These are phyloP conservation scores for Plectropomus leopardus DNA, from an alignment of 2,113 vertebrate genomes.

Conservation along the genomic window DNA sequence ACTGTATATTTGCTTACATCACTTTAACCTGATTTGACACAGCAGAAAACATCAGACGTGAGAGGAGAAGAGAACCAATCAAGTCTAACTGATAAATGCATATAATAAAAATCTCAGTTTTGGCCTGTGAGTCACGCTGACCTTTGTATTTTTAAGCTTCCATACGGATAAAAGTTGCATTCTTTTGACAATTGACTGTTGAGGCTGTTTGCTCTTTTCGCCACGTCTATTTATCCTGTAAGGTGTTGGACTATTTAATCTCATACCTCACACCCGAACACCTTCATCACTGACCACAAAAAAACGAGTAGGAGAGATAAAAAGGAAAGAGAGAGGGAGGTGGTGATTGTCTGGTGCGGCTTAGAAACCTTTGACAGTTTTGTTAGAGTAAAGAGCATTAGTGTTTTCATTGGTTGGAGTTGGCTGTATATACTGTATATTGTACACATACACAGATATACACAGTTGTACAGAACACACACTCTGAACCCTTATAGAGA, in stretches of 20 bases:
- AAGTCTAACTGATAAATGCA: not conserved
- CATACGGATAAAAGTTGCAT: not conserved
- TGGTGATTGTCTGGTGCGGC: slow-evolving; percentile 75
- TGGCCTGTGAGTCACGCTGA: slow-evolving; percentile 49
- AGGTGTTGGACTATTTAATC: not conserved
- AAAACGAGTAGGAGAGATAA: not conserved
- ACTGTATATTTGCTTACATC: not conserved
- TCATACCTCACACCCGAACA: not conserved
- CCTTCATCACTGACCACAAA: not conserved
- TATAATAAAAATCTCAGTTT: slow-evolving; percentile 45
- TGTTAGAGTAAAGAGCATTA: slow-evolving; percentile 3
- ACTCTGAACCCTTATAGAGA: not conserved
- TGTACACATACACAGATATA: not conserved
- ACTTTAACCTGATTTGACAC: slow-evolving; percentile 13
- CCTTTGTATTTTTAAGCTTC: slow-evolving; percentile 6
- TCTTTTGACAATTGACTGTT: not conserved
- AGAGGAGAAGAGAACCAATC: not conserved
- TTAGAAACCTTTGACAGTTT: slow-evolving; percentile 45
- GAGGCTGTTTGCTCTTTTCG: not conserved
- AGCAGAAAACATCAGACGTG: not conserved
- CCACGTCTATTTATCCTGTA: not conserved
- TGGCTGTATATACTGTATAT: not conserved
- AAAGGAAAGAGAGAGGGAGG: not conserved
- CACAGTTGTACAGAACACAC: not conserved
- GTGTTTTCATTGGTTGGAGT: slow-evolving; percentile 44